A percentile compares a stretch with the other conserved stretches of the same genome.
phyloP scores from a whole-genome alignment of 1,140 invertebrate genomes.

The Geopemphigus sp. region DNA sequence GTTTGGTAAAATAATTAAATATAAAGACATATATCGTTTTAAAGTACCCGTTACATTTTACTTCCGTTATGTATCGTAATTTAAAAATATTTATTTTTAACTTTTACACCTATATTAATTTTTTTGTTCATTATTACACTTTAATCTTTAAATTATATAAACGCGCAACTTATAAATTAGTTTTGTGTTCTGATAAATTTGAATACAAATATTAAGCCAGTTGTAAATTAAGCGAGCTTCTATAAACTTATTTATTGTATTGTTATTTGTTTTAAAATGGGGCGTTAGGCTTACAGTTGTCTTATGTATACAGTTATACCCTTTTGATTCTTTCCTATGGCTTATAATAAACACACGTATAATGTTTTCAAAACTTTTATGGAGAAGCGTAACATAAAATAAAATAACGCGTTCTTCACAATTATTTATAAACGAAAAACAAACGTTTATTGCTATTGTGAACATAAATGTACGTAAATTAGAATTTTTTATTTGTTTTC shows the following conservation, averaged over 20 bases:
- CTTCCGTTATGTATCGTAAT: too few relatives aligned
- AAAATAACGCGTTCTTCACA: background rate
- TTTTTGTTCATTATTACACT: too few relatives aligned
- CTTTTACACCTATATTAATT: too few relatives aligned
- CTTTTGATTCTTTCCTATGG: conserved; percentile 12
- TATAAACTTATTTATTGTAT: conserved; percentile 22
- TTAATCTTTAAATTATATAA: too few relatives aligned
- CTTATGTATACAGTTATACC: background rate
- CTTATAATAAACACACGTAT: conserved; percentile 1
- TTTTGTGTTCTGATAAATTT: conserved; percentile 7
- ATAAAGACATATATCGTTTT: too few relatives aligned
- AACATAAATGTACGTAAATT: background rate
- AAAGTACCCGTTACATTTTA: too few relatives aligned
- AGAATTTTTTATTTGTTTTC: background rate
- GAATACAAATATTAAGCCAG: background rate
- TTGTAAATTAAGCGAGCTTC: conserved; percentile 15
- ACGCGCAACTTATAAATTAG: background rate
- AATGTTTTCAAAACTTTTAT: background rate
- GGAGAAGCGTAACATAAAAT: background rate
- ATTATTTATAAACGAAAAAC: background rate
- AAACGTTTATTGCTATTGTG: background rate
- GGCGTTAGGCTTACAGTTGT: background rate
- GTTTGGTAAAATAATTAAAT: too few relatives aligned
- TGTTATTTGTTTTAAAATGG: background rate
- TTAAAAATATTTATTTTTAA: too few relatives aligned